Evolutionary conservation across 2,797 vertebrate species (phyloP).

Genomic region (Naso thynnoides): DNA sequence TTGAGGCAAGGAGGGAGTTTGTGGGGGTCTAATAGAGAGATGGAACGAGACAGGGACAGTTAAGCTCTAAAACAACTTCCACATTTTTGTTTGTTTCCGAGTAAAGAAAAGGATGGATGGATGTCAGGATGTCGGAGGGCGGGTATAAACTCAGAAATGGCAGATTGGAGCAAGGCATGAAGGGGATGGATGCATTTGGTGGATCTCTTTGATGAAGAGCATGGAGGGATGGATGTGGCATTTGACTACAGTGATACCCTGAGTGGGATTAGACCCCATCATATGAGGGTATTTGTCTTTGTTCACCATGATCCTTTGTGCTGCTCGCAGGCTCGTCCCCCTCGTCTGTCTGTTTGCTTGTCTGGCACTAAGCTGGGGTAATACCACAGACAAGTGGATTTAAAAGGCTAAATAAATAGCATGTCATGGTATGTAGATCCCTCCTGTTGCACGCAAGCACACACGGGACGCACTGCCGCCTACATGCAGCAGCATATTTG

Average conservation of each 20-base stretch:
- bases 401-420: slow-evolving; percentile 69
- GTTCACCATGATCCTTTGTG: slow-evolving; percentile 72
- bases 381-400: slow-evolving; percentile 71
- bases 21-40: slow-evolving; percentile 29
- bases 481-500: slow-evolving; percentile 1
- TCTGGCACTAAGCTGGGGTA: slow-evolving; percentile 73
- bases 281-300: slow-evolving; percentile 68
- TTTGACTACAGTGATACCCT: slow-evolving; percentile 63
- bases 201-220: slow-evolving; percentile 44
- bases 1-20: slow-evolving; percentile 27
- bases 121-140: background rate
- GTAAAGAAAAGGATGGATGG: slow-evolving; percentile 21
- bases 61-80: slow-evolving; percentile 68
- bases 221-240: slow-evolving; percentile 58
- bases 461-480: slow-evolving; percentile 33
- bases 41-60: slow-evolving; percentile 75
- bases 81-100: slow-evolving; percentile 21
- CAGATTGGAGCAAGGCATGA: background rate
- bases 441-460: slow-evolving; percentile 62
- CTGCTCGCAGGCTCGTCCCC: slow-evolving; percentile 50
- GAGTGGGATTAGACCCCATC: slow-evolving; percentile 73
- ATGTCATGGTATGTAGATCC: slow-evolving; percentile 64
- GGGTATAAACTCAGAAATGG: background rate
- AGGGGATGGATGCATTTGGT: slow-evolving; percentile 14
- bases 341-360: slow-evolving; percentile 66